A percentile compares a stretch with the other conserved stretches of the same genome.
Evolutionary conservation across 2,888 invertebrate species (phyloP).

Genomic region (Physocephala rufipes): DNA sequence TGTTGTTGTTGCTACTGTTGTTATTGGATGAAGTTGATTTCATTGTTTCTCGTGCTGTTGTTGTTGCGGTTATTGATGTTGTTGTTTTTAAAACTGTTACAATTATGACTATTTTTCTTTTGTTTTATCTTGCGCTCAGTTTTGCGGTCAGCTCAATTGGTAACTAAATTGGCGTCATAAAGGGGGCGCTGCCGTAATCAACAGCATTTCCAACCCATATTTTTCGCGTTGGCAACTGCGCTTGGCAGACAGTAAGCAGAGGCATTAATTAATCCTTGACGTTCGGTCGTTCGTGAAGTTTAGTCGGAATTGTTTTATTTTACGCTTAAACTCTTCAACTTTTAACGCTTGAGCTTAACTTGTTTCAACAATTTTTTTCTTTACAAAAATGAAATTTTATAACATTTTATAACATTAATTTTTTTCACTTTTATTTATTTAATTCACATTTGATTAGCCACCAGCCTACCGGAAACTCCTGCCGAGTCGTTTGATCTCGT

Average conservation of each 20-base stretch:
- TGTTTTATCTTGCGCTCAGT: not conserved
- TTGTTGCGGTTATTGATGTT: not conserved
- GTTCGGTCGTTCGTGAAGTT: not conserved
- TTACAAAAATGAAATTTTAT: not conserved
- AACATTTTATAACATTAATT: no score
- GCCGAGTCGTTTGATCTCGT: not conserved
- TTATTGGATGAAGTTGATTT: no score
- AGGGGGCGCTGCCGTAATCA: constrained; percentile 17
- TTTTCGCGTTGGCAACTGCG: constrained; percentile 10
- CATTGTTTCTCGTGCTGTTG: not conserved
- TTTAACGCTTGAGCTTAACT: not conserved
- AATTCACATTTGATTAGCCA: not conserved
- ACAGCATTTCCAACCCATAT: constrained; percentile 24
- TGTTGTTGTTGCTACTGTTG: not conserved
- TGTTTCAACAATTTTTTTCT: not conserved
- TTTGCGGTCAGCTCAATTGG: constrained; percentile 9
- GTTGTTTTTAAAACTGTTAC: not conserved
- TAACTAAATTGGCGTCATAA: not conserved
- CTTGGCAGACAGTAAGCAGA: not conserved
- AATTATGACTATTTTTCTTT: not conserved
- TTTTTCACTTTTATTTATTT: not conserved
- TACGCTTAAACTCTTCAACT: not conserved
- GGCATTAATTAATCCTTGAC: constrained; percentile 24
- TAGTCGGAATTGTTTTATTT: not conserved
- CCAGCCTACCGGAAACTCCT: not conserved